These are phyloP conservation scores for Mobula birostris DNA, from an alignment of 2,113 vertebrate species.

Conservation along the genomic window DNA sequence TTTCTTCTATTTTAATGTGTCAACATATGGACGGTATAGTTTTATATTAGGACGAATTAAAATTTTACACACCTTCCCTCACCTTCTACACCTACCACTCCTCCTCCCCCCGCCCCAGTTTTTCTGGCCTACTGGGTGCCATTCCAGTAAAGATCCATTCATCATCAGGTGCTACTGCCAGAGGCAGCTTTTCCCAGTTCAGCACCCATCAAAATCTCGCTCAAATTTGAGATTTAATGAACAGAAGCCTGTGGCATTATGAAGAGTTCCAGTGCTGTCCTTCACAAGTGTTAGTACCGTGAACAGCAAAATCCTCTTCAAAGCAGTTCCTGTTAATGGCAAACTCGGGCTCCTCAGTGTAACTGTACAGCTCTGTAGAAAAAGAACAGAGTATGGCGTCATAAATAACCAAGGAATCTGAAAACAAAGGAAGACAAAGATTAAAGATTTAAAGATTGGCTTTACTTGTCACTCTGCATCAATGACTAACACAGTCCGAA, in stretches of 20 bases:
- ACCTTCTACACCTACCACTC: too few relatives aligned
- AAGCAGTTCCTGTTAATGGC: conserved; percentile 82
- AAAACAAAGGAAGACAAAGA: too few relatives aligned
- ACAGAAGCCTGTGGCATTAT: neutral
- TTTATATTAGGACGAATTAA: too few relatives aligned
- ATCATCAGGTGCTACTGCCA: neutral
- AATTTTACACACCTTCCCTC: neutral
- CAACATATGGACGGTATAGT: neutral
- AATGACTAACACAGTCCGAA: too few relatives aligned
- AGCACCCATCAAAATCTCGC: neutral
- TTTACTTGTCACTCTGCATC: too few relatives aligned
- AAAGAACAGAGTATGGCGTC: conserved; percentile 14
- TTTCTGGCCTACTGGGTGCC: neutral
- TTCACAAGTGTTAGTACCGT: conserved; percentile 61
- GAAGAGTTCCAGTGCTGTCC: neutral
- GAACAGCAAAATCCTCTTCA: conserved; percentile 81
- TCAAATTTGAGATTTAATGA: neutral
- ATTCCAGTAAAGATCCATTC: neutral
- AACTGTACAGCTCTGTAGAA: conserved; percentile 85
- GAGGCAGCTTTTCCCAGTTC: neutral
- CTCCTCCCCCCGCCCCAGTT: neutral
- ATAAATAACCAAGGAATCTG: neutral
- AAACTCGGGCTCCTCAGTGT: conserved; percentile 90
- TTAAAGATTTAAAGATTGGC: neutral
- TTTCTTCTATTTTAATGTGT: neutral